These are phyloP conservation scores for Dasyurus viverrinus DNA, from an alignment of 2,113 vertebrate genomes.

Conservation along the genomic window DNA sequence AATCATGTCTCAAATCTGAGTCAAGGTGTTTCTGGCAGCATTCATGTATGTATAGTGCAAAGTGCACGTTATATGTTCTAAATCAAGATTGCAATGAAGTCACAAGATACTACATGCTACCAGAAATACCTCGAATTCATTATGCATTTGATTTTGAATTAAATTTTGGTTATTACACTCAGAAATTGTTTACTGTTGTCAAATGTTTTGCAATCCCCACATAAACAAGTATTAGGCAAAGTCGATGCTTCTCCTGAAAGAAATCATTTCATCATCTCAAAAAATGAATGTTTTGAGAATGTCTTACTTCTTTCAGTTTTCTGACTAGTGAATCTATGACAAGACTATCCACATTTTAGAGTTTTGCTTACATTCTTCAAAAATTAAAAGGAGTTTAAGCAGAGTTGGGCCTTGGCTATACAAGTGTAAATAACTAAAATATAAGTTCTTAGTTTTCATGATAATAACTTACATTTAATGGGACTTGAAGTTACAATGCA, in stretches of 20 bases:
- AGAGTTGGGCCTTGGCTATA: not conserved
- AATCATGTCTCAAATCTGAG: too few species aligned
- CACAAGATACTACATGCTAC: too few species aligned
- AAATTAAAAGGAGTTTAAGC: not conserved
- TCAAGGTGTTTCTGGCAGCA: too few species aligned
- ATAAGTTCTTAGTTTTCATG: not conserved
- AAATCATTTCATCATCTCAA: not conserved
- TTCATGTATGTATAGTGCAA: too few species aligned
- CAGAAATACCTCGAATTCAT: too few species aligned
- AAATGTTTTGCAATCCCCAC: too few species aligned
- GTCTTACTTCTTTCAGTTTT: not conserved
- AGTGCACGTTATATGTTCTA: too few species aligned
- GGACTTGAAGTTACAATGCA: not conserved
- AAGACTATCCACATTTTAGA: not conserved
- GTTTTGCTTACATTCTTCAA: not conserved
- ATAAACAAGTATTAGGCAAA: not conserved
- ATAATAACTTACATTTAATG: not conserved
- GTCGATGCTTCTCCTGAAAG: not conserved
- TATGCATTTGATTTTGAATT: too few species aligned
- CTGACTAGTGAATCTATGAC: not conserved
- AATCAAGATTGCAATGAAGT: too few species aligned
- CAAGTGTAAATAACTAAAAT: not conserved
- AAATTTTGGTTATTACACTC: too few species aligned
- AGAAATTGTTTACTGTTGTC: too few species aligned
- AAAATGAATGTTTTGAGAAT: slow-evolving; percentile 24